Percentiles rank a stretch among this genome's conserved stretches.
Conservation (phyloP, 2,888 invertebrate genomes). For the Seladonia tumulorum region DNA sequence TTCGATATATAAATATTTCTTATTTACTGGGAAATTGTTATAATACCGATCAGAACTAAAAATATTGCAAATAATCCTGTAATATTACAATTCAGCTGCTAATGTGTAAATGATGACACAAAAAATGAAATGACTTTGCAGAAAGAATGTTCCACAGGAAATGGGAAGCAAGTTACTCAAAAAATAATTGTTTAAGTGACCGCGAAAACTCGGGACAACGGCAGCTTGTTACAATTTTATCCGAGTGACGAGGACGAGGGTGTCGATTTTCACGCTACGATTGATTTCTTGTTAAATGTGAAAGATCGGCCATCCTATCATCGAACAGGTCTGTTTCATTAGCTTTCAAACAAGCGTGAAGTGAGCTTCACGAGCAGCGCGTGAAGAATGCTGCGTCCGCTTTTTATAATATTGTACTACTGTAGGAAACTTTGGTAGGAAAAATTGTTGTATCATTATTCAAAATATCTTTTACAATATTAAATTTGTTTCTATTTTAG, state of each 20-base stretch:
- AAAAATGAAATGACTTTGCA: too few relatives aligned
- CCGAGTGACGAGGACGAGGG: neutral
- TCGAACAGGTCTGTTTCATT: constrained; percentile 39
- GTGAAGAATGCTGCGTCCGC: neutral
- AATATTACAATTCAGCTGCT: neutral
- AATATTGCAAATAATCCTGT: neutral
- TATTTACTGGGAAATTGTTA: neutral
- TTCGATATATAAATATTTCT: neutral
- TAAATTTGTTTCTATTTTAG: too few relatives aligned
- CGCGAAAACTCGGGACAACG: neutral
- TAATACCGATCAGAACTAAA: neutral
- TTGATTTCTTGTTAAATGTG: constrained; percentile 14
- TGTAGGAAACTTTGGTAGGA: too few relatives aligned
- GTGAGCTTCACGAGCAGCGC: constrained; percentile 11
- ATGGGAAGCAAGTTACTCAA: neutral
- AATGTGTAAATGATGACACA: too few relatives aligned
- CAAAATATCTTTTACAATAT: too few relatives aligned
- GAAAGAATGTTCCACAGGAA: neutral
- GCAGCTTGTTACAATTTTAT: neutral
- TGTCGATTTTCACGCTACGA: neutral
- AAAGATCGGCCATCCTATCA: constrained; percentile 31
- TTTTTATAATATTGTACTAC: neutral
- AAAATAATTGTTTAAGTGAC: neutral
- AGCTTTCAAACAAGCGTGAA: constrained; percentile 35
- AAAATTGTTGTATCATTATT: too few relatives aligned